Base-by-base conservation (phyloP, 1,140 invertebrate genomes). In the Trissolcus basalis region DNA sequence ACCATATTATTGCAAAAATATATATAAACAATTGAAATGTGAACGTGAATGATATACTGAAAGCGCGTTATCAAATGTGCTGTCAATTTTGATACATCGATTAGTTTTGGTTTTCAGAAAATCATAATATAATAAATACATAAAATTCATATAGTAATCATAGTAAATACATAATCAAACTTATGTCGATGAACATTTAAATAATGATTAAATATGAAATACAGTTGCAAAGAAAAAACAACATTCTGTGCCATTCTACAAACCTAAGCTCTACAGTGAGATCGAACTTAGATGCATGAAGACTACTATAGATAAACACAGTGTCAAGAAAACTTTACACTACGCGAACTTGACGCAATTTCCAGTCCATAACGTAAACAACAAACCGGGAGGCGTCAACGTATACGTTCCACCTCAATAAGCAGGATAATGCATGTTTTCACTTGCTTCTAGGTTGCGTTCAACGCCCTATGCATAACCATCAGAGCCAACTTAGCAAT, bases 291-390 rank as follows among this genome's bases (percentile, higher is more conserved):
- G 44, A 63, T 51, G 51, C 58, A 27, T 27, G 19, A 4, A 39
- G 9, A 39, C 36, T 11, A 9, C 3, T n/a, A 39, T 39, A 39
- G 9, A 39, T 39, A 39, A n/a, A 67, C 65, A 65, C 53, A 70
- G 49, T 70, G 73, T 77, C 67, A 77, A 71, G 71, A 74, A 78
- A 78, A 78, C 61, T 78, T 78, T 71, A 74, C 63, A 78, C 55
- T 45, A 59, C 67, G 48, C 39, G 58, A 79, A 75, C 71, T 75
- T 79, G 71, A 75, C 69, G 77, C 77, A 79, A 79, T 79, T 75
- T 79, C 67, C 55, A 75, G 59, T 59, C 63, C 71, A 79, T 79
- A 74, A 75, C 61, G 77, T 74, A 75, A 71, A 78, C 77, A 78
- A 71, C 70, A 55, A 70, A 74, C 33, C 39, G 16, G 56, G 56